Evolutionary conservation across 2,888 invertebrate genomes (phyloP).

Genomic region (Lycocerus yunnanus): DNA sequence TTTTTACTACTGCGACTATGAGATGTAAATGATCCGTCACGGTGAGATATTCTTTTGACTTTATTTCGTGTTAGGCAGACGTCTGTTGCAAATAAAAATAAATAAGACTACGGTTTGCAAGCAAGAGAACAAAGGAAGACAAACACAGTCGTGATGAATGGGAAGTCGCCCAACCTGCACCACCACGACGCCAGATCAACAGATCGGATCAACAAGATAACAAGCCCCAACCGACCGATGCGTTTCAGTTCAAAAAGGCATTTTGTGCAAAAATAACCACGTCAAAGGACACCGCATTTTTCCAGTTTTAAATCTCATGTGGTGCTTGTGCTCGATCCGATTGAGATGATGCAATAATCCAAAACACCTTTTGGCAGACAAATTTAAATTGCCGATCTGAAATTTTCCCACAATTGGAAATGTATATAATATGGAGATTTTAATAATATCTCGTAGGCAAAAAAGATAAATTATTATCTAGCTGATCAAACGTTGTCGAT

Average conservation of each 20-base stretch:
- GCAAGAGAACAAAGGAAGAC: slow-evolving; percentile 31
- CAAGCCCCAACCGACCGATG: slow-evolving; percentile 24
- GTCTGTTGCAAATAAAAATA: slow-evolving; percentile 22
- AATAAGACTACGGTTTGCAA: slow-evolving; percentile 24
- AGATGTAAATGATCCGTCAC: slow-evolving; percentile 22
- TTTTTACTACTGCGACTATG: background rate
- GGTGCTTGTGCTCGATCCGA: too few species aligned
- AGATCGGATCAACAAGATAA: slow-evolving; percentile 37
- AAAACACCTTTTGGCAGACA: too few species aligned
- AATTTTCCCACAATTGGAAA: background rate
- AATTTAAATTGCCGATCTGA: too few species aligned
- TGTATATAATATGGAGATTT: background rate
- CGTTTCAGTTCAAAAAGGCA: slow-evolving; percentile 1
- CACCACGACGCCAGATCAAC: slow-evolving; percentile 36
- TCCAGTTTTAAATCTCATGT: background rate
- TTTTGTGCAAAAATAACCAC: background rate
- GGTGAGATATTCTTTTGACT: slow-evolving; percentile 13
- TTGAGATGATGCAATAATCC: too few species aligned
- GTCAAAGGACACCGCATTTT: slow-evolving; percentile 12
- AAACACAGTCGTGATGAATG: slow-evolving; percentile 38
- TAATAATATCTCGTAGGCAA: background rate
- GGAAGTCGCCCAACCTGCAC: slow-evolving; percentile 39
- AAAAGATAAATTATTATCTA: background rate
- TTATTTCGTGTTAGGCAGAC: slow-evolving; percentile 20
- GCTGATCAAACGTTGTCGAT: background rate